Percentiles rank a stretch among this genome's conserved stretches.
These are phyloP conservation scores for Steinernema carpocapsae DNA, from an alignment of 2,888 invertebrate genomes.

Conservation along the genomic window DNA sequence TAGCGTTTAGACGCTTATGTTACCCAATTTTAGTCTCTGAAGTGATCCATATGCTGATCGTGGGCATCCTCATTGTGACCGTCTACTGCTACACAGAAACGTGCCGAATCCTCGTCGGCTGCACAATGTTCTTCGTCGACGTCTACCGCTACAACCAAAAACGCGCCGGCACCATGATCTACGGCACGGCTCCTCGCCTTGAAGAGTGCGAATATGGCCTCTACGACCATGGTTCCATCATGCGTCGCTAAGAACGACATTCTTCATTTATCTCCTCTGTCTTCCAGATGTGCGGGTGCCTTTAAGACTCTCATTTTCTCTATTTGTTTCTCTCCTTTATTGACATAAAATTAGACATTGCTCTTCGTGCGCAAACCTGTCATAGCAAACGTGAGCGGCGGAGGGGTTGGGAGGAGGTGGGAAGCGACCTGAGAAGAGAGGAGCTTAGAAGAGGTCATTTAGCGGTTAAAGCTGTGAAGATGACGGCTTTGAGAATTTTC, in stretches of 20 bases:
- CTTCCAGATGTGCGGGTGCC: slow-evolving; percentile 6
- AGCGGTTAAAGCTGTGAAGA: too few relatives aligned
- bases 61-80: background rate
- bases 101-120: background rate
- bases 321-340: background rate
- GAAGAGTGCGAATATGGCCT: slow-evolving; percentile 2
- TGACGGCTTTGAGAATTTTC: too few relatives aligned
- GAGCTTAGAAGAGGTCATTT: too few relatives aligned
- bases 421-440: too few relatives aligned
- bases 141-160: slow-evolving; percentile 23
- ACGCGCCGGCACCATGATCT: slow-evolving; percentile 18
- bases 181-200: slow-evolving; percentile 18
- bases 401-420: too few relatives aligned
- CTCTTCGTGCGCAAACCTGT: slow-evolving; percentile 22
- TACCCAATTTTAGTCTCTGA: background rate
- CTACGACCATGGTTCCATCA: background rate
- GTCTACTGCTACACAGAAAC: background rate
- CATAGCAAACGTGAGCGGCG: too few relatives aligned
- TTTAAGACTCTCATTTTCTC: background rate
- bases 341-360: slow-evolving; percentile 15
- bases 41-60: slow-evolving; percentile 1
- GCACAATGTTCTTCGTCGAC: slow-evolving; percentile 16
- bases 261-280: too few relatives aligned
- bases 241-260: too few relatives aligned
- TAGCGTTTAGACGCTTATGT: too few relatives aligned